A percentile compares a stretch with the other conserved stretches of the same genome.
These are phyloP conservation scores for Helobdella robusta DNA, from an alignment of 2,888 invertebrate genomes.

Conservation along the genomic window DNA sequence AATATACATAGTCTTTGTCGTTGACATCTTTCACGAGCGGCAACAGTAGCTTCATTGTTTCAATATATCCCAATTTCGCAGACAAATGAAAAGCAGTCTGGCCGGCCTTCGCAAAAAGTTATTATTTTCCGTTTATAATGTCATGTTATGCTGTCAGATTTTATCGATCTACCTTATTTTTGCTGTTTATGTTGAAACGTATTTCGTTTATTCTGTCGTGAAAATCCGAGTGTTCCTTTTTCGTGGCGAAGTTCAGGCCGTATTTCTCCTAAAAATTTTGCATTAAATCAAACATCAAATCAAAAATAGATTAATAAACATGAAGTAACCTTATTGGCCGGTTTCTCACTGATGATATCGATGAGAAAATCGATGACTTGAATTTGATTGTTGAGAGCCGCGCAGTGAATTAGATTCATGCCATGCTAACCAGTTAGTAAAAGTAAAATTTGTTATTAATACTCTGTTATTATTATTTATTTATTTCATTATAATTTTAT, in stretches of 20 bases:
- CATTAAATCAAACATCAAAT: background rate
- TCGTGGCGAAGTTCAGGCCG: conserved; percentile 4
- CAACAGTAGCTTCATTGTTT: conserved; percentile 59
- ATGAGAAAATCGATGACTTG: conserved; percentile 61
- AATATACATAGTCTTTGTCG: conserved; percentile 45
- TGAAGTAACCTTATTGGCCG: background rate
- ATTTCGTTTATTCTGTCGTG: conserved; percentile 24
- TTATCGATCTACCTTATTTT: conserved; percentile 2
- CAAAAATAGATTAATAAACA: too few relatives aligned
- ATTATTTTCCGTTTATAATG: background rate
- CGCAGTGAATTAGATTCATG: conserved; percentile 64
- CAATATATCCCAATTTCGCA: conserved; percentile 62
- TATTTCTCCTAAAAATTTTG: conserved; percentile 9
- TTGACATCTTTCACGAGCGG: conserved; percentile 36
- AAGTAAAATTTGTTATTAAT: background rate
- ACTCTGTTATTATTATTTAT: background rate
- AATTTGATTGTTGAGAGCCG: conserved; percentile 61
- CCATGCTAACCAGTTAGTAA: conserved; percentile 42
- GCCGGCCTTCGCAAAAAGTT: conserved; percentile 50
- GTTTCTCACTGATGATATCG: conserved; percentile 56
- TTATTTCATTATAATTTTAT: background rate
- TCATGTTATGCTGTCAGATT: background rate
- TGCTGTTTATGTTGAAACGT: conserved; percentile 20
- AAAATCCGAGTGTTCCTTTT: conserved; percentile 24
- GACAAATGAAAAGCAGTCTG: conserved; percentile 70